A percentile compares a stretch with the other conserved stretches of the same genome.
phyloP scores from a whole-genome alignment of 2,113 vertebrate genomes.

The Heliornis fulica region DNA sequence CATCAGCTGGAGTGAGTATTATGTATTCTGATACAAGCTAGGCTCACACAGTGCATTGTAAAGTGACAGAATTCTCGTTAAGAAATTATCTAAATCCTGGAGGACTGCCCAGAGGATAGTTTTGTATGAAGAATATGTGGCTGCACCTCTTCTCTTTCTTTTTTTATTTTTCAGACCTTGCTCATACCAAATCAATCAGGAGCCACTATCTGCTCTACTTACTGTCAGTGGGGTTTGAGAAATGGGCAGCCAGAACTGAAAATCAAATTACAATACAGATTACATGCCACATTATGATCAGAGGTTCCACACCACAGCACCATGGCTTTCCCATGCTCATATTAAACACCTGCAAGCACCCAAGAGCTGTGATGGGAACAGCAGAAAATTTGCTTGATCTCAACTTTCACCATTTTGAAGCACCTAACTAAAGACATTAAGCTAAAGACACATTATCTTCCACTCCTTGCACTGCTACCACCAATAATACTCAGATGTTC shows the following conservation, averaged over 20 bases:
- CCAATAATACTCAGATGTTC: neutral
- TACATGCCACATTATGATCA: neutral
- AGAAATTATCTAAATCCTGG: neutral
- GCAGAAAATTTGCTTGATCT: neutral
- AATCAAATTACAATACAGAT: neutral
- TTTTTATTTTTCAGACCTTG: neutral
- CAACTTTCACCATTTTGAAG: neutral
- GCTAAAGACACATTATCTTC: neutral
- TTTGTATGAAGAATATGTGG: neutral
- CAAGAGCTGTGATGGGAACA: neutral
- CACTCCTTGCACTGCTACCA: neutral
- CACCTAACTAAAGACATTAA: neutral
- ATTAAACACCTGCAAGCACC: neutral
- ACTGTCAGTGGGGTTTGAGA: neutral
- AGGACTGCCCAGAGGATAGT: neutral
- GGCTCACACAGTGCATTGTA: neutral
- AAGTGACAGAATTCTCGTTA: neutral
- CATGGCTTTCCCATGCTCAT: neutral
- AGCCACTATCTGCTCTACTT: neutral
- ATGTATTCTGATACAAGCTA: neutral
- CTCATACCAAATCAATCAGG: neutral
- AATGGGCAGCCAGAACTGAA: neutral
- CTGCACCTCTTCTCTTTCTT: neutral
- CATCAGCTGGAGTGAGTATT: neutral
- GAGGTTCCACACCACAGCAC: neutral